A percentile compares a stretch with the other conserved stretches of the same genome.
phyloP scores from a whole-genome alignment of 1,140 invertebrate genomes.

The Drosophila hydei region DNA sequence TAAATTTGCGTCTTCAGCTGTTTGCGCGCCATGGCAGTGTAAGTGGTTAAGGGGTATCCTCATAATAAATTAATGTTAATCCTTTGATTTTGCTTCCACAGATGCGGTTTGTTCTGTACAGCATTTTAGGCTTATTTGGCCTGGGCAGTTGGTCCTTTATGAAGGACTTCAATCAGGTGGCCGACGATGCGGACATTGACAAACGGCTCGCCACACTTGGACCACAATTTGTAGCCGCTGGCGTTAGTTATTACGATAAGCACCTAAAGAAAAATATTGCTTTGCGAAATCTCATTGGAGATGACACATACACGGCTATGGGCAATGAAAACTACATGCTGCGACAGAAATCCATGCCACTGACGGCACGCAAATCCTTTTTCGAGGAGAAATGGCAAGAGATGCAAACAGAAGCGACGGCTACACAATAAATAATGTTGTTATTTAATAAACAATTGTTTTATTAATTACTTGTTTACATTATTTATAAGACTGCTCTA shows the following conservation, averaged over 20 bases:
- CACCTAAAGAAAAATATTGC: conserved; percentile 89
- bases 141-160: conserved; percentile 87
- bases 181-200: conserved; percentile 87
- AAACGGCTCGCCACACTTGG: conserved; percentile 86
- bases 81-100: conserved; percentile 12
- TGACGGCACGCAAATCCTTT: conserved; percentile 87
- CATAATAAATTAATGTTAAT: neutral
- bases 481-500: too few species aligned
- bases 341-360: conserved; percentile 86
- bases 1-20: conserved; percentile 86
- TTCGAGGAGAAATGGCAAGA: conserved; percentile 68
- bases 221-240: conserved; percentile 87
- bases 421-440: conserved; percentile 21
- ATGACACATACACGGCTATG: conserved; percentile 86
- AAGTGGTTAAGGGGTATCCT: conserved; percentile 6
- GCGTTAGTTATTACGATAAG: conserved; percentile 90
- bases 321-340: conserved; percentile 89
- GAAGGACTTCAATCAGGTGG: conserved; percentile 87
- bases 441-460: conserved; percentile 17
- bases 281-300: conserved; percentile 87
- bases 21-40: conserved; percentile 84
- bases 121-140: conserved; percentile 85
- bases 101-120: conserved; percentile 86
- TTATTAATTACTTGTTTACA: neutral
- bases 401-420: conserved; percentile 32